Base-by-base conservation (phyloP, 1,140 invertebrate species). In the Hylaeus volcanicus region DNA sequence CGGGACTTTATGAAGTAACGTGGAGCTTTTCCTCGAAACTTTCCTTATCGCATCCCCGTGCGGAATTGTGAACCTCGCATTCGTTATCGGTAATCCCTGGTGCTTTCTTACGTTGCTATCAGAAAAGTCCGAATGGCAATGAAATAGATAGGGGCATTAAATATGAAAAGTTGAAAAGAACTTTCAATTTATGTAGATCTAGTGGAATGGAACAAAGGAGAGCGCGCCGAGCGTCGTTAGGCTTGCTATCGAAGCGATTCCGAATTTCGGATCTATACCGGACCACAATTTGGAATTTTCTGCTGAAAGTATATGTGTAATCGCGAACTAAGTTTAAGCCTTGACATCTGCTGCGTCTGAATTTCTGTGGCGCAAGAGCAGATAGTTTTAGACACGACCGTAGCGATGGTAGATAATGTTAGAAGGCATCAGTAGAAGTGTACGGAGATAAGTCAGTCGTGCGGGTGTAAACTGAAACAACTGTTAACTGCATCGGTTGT, bases 401-500 rank as follows among this genome's bases (percentile, higher is more conserved):
- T 41, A 6, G 45, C 55, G 53, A 70, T 51, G 4, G 37, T 37
- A 51, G 43, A 63, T 71, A 71, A 71, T 55, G 12, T 26, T 45
- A 14, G 37, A 26, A 26, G 43, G 64, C 39, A 63, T 51, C 26
- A 48, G 61, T 74, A 51, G 61, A 65, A 66, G 6, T 53, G 61
- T 12, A 55, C n/a, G 15, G 26, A 45, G 60, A 65, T 73, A 79
- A 79, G 70, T 79, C 70, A 74, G 70, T 58, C 70, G 61, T n/a
- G 26, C 26, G 60, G 58, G 58, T 14, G 43, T 8, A 26, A 78
- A 79, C 70, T 79, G 51, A 26, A 71, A 37, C 75, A 65, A 74
- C 77, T 65, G 77, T 65, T 79, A 79, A 74, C 70, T 58, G 61
- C 61, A 79, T 79, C 70, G 70, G 48, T 26, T 56, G 51, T 55